These are phyloP conservation scores for Mylabris sibirica DNA, from an alignment of 2,888 invertebrate species.

Conservation along the genomic window DNA sequence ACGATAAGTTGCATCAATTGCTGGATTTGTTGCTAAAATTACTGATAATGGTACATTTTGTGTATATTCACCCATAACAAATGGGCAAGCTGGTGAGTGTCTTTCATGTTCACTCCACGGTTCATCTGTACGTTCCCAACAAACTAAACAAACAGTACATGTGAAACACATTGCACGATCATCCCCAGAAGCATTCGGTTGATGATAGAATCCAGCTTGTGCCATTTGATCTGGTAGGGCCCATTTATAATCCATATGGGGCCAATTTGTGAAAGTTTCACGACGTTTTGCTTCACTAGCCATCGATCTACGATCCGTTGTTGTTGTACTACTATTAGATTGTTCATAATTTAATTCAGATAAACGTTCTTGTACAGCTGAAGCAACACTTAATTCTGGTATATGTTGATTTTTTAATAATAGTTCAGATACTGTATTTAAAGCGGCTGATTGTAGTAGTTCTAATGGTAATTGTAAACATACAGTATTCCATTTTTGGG, in stretches of 20 bases:
- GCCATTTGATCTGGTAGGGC: slow-evolving; percentile 96
- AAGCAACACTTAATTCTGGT: slow-evolving; percentile 87
- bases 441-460: slow-evolving; percentile 80
- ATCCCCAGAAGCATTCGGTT: slow-evolving; percentile 87
- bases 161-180: slow-evolving; percentile 97
- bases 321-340: slow-evolving; percentile 50
- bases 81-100: slow-evolving; percentile 92
- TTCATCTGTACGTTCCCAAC: slow-evolving; percentile 97
- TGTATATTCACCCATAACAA: slow-evolving; percentile 93
- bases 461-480: slow-evolving; percentile 82
- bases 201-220: slow-evolving; percentile 96
- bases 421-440: slow-evolving; percentile 81
- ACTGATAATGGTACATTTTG: slow-evolving; percentile 92
- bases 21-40: slow-evolving; percentile 84
- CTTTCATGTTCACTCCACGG: slow-evolving; percentile 97
- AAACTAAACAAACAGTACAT: slow-evolving; percentile 92
- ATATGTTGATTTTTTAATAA: slow-evolving; percentile 83
- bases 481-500: slow-evolving; percentile 93
- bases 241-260: slow-evolving; percentile 98
- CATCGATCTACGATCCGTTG: slow-evolving; percentile 73
- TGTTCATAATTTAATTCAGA: slow-evolving; percentile 73
- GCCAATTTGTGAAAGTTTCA: slow-evolving; percentile 93
- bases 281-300: slow-evolving; percentile 90
- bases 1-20: slow-evolving; percentile 61
- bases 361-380: slow-evolving; percentile 86